Evolutionary conservation across 2,888 invertebrate species (phyloP).

Genomic region (Microchrysa polita): DNA sequence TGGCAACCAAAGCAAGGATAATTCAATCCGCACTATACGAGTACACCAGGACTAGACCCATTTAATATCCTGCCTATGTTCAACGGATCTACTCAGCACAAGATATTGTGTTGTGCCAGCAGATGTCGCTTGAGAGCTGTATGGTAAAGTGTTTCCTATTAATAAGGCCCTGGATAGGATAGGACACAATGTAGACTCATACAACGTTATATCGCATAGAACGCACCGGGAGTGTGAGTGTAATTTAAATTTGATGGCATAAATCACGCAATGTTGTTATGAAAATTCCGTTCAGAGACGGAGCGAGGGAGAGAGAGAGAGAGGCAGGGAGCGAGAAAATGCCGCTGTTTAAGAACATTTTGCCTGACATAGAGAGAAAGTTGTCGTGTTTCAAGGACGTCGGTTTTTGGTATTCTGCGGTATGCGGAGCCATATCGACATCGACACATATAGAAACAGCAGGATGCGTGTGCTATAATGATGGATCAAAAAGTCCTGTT

Average conservation of each 20-base stretch:
- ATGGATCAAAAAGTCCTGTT: not conserved
- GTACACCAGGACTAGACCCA: not conserved
- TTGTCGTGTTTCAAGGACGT: no score
- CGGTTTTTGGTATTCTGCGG: no score
- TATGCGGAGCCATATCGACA: no score
- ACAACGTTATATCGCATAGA: no score
- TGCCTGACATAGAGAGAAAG: not conserved
- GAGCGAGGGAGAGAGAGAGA: no score
- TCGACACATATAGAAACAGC: no score
- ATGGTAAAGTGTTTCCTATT: not conserved
- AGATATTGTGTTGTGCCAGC: not conserved
- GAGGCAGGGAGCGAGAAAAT: no score
- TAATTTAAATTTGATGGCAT: constrained; percentile 35
- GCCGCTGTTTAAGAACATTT: not conserved
- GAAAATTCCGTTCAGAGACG: constrained; percentile 13
- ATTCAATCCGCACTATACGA: no score
- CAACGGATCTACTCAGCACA: not conserved
- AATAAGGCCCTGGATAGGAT: not conserved
- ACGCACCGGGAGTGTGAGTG: not conserved
- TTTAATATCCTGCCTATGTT: not conserved
- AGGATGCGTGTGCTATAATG: not conserved
- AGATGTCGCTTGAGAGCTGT: not conserved
- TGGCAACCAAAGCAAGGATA: no score
- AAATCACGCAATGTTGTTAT: constrained; percentile 19
- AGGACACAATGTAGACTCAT: not conserved